phyloP scores from a whole-genome alignment of 2,113 vertebrate species.

The Azemiops feae region DNA sequence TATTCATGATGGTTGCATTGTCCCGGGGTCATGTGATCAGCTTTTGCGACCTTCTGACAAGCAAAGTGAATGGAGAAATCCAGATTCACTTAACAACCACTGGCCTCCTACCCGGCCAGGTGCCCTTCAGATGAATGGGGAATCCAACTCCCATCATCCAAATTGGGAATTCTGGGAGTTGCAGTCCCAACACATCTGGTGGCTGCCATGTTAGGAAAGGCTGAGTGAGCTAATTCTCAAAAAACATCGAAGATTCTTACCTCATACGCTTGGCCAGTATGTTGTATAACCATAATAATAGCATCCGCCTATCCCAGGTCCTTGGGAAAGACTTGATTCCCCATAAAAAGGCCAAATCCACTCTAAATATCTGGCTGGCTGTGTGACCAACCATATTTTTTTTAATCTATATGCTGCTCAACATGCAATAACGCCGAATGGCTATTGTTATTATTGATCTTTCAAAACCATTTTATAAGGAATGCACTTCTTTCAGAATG shows the following conservation, averaged over 20 bases:
- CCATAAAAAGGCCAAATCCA: neutral
- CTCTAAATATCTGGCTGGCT: neutral
- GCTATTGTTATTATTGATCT: neutral
- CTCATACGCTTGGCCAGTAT: neutral
- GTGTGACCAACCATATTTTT: neutral
- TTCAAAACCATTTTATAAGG: too few species aligned
- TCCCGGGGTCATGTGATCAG: neutral
- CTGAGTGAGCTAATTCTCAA: neutral
- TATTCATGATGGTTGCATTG: neutral
- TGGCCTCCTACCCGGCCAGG: neutral
- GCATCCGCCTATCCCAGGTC: too few species aligned
- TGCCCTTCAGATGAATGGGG: neutral
- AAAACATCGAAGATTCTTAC: neutral
- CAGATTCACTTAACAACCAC: neutral
- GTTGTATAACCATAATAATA: neutral
- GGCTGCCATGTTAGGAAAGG: neutral
- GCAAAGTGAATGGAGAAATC: neutral
- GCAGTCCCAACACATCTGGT: neutral
- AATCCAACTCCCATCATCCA: neutral
- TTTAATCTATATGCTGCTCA: neutral
- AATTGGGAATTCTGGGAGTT: neutral
- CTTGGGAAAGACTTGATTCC: too few species aligned
- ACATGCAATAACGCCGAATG: neutral
- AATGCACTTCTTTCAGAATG: too few species aligned
- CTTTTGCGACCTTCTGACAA: neutral